Percentiles rank a stretch among this genome's conserved stretches.
Evolutionary conservation across 2,113 vertebrate genomes (phyloP).

Genomic region (Pterocles orientalis): DNA sequence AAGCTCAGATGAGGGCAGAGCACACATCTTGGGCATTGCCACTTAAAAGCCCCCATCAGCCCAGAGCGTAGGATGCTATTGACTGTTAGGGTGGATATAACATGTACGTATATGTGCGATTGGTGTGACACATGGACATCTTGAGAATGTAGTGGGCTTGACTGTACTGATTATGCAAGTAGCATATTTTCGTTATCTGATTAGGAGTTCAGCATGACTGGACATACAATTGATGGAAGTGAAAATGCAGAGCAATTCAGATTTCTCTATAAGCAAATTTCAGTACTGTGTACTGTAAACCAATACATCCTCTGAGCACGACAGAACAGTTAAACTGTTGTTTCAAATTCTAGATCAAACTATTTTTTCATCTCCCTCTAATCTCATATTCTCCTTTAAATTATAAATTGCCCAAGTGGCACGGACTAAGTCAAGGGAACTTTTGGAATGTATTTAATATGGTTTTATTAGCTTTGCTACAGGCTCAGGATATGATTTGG

Average conservation of each 20-base stretch:
- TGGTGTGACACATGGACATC: background rate
- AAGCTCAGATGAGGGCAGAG: background rate
- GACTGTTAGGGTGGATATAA: background rate
- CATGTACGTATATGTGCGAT: accelerated
- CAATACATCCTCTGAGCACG: background rate
- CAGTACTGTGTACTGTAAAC: background rate
- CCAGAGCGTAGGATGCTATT: background rate
- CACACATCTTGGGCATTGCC: background rate
- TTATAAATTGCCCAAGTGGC: conserved; percentile 50
- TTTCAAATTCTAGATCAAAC: conserved; percentile 22
- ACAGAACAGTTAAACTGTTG: conserved; percentile 6
- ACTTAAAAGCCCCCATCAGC: background rate
- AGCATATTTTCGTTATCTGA: background rate
- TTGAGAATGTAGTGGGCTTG: background rate
- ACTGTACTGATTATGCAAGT: background rate
- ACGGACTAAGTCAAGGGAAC: conserved; percentile 24
- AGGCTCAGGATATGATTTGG: conserved; percentile 43
- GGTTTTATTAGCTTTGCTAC: conserved; percentile 60
- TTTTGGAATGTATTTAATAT: conserved; percentile 51
- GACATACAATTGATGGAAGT: background rate
- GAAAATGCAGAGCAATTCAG: background rate
- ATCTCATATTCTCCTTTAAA: conserved; percentile 61
- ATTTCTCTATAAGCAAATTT: background rate
- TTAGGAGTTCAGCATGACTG: background rate
- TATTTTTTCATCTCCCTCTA: conserved; percentile 28